phyloP scores from a whole-genome alignment of 2,113 vertebrate genomes.

The Theristicus caerulescens region DNA sequence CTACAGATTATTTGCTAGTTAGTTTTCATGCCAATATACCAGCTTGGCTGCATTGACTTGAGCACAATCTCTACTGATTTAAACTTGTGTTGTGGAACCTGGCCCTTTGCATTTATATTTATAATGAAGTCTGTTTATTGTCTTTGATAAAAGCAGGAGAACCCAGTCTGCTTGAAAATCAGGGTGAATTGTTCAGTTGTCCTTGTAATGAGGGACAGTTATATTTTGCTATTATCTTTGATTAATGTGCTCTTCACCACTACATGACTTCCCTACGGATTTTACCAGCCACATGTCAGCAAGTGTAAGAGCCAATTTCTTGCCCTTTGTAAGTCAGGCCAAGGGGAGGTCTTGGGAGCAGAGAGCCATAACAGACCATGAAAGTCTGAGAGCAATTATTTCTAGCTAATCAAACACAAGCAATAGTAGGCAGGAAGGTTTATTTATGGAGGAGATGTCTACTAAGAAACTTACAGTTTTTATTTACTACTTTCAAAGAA shows the following conservation, averaged over 20 bases:
- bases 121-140: constrained; percentile 2
- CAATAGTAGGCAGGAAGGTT: constrained; percentile 12
- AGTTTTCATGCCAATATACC: background rate
- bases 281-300: constrained; percentile 27
- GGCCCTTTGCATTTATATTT: background rate
- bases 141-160: constrained; percentile 9
- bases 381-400: constrained; percentile 51
- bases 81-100: background rate
- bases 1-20: background rate
- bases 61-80: background rate
- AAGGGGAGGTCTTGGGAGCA: constrained; percentile 41
- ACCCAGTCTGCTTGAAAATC: background rate
- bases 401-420: constrained; percentile 14
- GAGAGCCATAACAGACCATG: background rate
- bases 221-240: background rate
- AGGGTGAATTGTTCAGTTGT: background rate
- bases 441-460: constrained; percentile 11
- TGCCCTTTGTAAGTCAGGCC: constrained; percentile 32
- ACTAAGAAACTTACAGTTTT: background rate
- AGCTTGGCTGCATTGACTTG: background rate
- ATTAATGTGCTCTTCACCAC: background rate
- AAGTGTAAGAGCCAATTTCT: constrained; percentile 43
- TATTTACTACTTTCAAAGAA: background rate
- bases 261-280: background rate
- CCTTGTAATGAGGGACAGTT: background rate